Evolutionary conservation across 92 coral and sea anemone genomes (phyloP), one percentile per base, ranked within the genome.

Genomic region (Isaurus tuberculatus): DNA sequence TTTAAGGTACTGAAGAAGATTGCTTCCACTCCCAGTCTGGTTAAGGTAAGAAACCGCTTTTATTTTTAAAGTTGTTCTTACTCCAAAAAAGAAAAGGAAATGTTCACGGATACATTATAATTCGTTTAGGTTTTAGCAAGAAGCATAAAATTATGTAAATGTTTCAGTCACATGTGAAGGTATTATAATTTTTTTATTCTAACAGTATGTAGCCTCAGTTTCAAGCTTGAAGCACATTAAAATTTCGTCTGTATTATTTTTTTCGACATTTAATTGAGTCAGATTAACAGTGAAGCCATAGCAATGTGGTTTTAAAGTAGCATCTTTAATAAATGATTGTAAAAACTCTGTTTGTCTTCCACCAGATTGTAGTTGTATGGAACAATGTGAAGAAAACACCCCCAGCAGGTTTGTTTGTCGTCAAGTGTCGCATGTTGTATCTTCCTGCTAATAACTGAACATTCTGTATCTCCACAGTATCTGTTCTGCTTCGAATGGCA

Each of bases 311-410:
- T 67, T 23, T 15, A 14, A 22, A 19, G 14, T 15, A 30, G 48
- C 16, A 34, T 3, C 28, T 44, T 7, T 70, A 23, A 36, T 36
- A 8, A 17, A 40, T 17, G 11, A 2, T 58, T 58, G 7, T 6
- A 2, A 58, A 25, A 60, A 1, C 1, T 14, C 11, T 25, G 5
- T 6, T 5, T 2, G 28, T 46, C 51, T 25, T 68, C 15, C 68
- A 61, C 16, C 89, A 96, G 99, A 96, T 96, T 43, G 98, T 96
- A 20, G 98, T 96, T 73, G 98, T 96, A 33, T 96, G 99, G 99
- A 96, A 96, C 81, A 96, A 96, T 84, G 91, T 96, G 5, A 89
- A 92, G 33, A 94, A 90, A 71, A 85, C 93, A 0, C 99, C 99
- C 19, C 99, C 99, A 3, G 87, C 96, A 65, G 98, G 98, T 92